phyloP scores from a whole-genome alignment of 30 jellyfish, hydroid and myxozoan species.

The Clytia hemisphaerica region DNA sequence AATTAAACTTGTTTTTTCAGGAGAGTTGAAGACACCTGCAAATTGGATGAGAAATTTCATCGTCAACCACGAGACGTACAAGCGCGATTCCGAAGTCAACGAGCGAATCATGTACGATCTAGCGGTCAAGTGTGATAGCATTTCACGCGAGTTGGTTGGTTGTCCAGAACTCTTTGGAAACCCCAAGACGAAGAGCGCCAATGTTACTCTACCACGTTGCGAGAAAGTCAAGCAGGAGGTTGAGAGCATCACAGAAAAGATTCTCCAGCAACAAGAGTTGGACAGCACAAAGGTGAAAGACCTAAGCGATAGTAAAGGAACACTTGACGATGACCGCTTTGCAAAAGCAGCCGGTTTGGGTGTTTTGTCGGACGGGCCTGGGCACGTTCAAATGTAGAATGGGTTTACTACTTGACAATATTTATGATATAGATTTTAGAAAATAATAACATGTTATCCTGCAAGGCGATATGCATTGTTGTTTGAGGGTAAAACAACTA shows the following conservation, averaged over 20 bases:
- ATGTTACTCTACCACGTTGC: constrained; percentile 71
- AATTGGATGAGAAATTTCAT: constrained; percentile 83
- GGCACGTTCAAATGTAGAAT: too few relatives aligned
- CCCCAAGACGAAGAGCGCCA: constrained; percentile 83
- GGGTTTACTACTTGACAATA: too few relatives aligned
- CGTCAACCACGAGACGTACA: constrained; percentile 74
- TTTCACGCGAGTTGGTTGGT: constrained; percentile 69
- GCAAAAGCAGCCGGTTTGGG: too few relatives aligned
- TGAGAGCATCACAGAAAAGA: constrained; percentile 41
- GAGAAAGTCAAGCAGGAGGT: constrained; percentile 64
- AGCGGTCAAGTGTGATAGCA: constrained; percentile 51
- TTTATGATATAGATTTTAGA: too few relatives aligned
- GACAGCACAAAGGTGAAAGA: too few relatives aligned
- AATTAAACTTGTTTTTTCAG: constrained; percentile 9
- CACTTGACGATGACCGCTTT: too few relatives aligned
- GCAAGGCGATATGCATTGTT: too few relatives aligned
- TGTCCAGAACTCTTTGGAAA: constrained; percentile 86
- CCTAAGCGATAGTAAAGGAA: too few relatives aligned
- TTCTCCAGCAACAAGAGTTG: too few relatives aligned
- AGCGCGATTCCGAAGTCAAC: constrained; percentile 66
- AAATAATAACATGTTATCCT: too few relatives aligned
- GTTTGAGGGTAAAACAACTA: too few relatives aligned
- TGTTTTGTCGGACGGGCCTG: too few relatives aligned
- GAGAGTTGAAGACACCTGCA: constrained; percentile 80
- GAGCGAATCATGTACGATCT: constrained; percentile 79